Base-by-base conservation (phyloP, 2,797 vertebrate species). In the Pipistrellus pipistrellus region DNA sequence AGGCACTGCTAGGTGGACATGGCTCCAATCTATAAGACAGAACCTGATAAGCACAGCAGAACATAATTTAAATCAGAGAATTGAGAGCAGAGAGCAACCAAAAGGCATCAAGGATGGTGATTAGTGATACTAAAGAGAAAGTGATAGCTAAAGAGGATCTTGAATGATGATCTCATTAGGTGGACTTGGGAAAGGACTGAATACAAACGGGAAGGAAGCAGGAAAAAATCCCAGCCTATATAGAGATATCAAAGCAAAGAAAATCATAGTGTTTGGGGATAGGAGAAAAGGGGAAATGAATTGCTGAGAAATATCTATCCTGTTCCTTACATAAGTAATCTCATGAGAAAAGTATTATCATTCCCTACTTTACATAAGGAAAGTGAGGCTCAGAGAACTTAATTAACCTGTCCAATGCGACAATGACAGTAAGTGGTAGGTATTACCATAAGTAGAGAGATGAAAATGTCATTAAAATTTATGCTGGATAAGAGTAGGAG, bases 131-230 rank as follows among this genome's bases (percentile, higher is more conserved):
- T 30, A 62, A 30, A 88, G 38, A 86, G 23, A 8, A 72, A 92
- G 21, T 51, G 27, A 66, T 77, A 86, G 41, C 14, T 90, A 27
- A 76, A 94, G 46, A 85, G 32, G 7, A 53, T 77, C 92, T 66
- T 92, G n/a, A 90, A 82, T 76, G 21, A 89, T 86, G 32, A 51
- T 64, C 82, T 94, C 82, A 55, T 86, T 78, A 77, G 46, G 71
- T 68, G 10, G 14, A 72, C 20, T 35, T 72, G 68, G 57, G 8
- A 90, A 66, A 94, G 17, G 18, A 27, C 17, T 12, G 8, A 21
- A 69, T 23, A 51, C 6, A 91, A 66, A 88, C 66, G 21, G 21
- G 64, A 66, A 66, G 15, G 9, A 64, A 83, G 57, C 35, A 86
- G 76, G 71, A 78, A 93, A 72, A 35, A 76, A 64, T n/a, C 64